Conservation (phyloP, 2,113 vertebrate species). For the Eudorcas thomsonii region DNA sequence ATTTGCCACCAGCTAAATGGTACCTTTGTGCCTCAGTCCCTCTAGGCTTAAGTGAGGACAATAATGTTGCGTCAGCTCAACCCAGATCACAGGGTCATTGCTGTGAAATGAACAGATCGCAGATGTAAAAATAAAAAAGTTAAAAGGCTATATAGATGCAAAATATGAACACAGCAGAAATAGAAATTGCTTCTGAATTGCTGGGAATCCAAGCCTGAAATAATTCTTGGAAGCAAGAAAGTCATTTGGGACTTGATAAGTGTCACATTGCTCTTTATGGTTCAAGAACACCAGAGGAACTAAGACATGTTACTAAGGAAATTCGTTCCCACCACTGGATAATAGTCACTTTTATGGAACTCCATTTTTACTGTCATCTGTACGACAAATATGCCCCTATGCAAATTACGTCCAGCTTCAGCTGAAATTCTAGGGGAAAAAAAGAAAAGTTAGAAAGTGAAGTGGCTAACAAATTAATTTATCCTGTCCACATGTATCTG, state of each 20-base stretch:
- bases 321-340: constrained; percentile 7
- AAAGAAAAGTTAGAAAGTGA: neutral
- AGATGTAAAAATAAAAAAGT: neutral
- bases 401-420: neutral
- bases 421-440: neutral
- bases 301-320: constrained; percentile 42
- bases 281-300: constrained; percentile 31
- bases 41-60: neutral
- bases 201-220: constrained; percentile 61
- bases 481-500: neutral
- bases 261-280: constrained; percentile 59
- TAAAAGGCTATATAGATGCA: constrained; percentile 32
- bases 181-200: constrained; percentile 57
- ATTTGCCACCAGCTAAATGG: neutral
- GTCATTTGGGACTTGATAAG: constrained; percentile 47
- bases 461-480: neutral
- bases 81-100: neutral
- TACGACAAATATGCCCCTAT: neutral
- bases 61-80: neutral
- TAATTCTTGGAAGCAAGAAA: constrained; percentile 60
- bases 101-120: neutral
- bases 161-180: constrained; percentile 46
- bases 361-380: constrained; percentile 36
- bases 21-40: neutral
- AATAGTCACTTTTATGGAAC: constrained; percentile 5